Percentiles rank a stretch among this genome's conserved stretches.
These are phyloP conservation scores for Gryllus longicercus DNA, from an alignment of 2,888 invertebrate genomes.

Conservation along the genomic window DNA sequence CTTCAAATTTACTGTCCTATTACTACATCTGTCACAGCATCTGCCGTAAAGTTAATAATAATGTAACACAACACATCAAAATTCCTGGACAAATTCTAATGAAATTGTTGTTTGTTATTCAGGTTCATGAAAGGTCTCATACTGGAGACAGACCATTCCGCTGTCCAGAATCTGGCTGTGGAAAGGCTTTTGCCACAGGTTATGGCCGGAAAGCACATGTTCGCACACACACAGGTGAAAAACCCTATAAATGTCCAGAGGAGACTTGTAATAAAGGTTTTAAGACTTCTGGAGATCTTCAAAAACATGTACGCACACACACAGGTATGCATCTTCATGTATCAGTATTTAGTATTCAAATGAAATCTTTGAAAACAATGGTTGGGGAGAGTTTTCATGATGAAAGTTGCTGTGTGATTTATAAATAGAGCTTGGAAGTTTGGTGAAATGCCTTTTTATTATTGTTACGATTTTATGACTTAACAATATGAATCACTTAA, in stretches of 20 bases:
- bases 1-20: too few relatives aligned
- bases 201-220: slow-evolving; percentile 58
- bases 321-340: slow-evolving; percentile 48
- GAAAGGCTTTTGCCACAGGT: slow-evolving; percentile 56
- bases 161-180: slow-evolving; percentile 57
- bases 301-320: slow-evolving; percentile 59
- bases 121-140: slow-evolving; percentile 56
- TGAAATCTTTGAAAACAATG: too few relatives aligned
- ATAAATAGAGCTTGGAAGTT: too few relatives aligned
- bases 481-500: too few relatives aligned
- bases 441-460: too few relatives aligned
- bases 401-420: too few relatives aligned
- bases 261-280: slow-evolving; percentile 55
- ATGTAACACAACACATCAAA: too few relatives aligned
- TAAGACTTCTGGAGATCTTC: slow-evolving; percentile 59
- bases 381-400: too few relatives aligned
- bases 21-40: too few relatives aligned
- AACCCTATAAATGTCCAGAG: slow-evolving; percentile 56
- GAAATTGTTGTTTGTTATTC: slow-evolving; percentile 31
- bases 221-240: slow-evolving; percentile 58
- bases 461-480: too few relatives aligned
- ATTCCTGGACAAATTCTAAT: too few relatives aligned
- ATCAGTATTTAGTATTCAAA: not conserved
- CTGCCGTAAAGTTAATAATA: too few relatives aligned
- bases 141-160: slow-evolving; percentile 54